These are phyloP conservation scores for Oxygymnocypris stewartii DNA, from an alignment of 2,113 vertebrate species.

Conservation along the genomic window DNA sequence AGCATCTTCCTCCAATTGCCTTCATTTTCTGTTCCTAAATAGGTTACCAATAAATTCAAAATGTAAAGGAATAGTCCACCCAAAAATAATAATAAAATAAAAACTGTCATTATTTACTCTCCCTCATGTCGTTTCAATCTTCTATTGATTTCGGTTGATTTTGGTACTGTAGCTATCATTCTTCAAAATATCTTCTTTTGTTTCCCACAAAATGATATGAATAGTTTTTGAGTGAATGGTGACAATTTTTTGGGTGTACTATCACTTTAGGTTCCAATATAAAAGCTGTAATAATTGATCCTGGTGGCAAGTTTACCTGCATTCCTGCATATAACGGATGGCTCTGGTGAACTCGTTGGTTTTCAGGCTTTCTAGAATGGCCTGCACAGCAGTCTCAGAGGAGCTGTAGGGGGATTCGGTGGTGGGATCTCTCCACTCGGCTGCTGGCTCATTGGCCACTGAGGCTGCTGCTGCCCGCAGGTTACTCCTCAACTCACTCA, in stretches of 20 bases:
- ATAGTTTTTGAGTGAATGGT: neutral
- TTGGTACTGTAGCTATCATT: neutral
- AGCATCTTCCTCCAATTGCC: neutral
- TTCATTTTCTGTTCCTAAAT: neutral
- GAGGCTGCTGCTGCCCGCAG: conserved; percentile 87
- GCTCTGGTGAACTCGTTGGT: conserved; percentile 91
- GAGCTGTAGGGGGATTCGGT: conserved; percentile 80
- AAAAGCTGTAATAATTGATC: neutral
- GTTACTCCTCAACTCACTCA: conserved; percentile 88
- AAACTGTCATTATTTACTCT: neutral
- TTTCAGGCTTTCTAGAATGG: conserved; percentile 93
- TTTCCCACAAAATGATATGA: neutral
- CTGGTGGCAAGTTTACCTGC: conserved; percentile 77
- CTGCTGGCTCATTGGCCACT: conserved; percentile 80
- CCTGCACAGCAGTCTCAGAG: conserved; percentile 92
- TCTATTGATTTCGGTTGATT: neutral
- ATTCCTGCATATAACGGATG: conserved; percentile 89
- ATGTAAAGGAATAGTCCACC: neutral
- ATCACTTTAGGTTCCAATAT: neutral
- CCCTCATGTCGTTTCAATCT: neutral
- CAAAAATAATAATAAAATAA: neutral
- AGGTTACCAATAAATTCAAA: neutral
- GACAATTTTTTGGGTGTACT: neutral
- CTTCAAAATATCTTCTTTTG: neutral
- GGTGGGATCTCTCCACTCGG: conserved; percentile 66